Evolutionary conservation across 2,888 invertebrate genomes (phyloP), one percentile per base, ranked within the genome.

Genomic region (Unio pictorum): DNA sequence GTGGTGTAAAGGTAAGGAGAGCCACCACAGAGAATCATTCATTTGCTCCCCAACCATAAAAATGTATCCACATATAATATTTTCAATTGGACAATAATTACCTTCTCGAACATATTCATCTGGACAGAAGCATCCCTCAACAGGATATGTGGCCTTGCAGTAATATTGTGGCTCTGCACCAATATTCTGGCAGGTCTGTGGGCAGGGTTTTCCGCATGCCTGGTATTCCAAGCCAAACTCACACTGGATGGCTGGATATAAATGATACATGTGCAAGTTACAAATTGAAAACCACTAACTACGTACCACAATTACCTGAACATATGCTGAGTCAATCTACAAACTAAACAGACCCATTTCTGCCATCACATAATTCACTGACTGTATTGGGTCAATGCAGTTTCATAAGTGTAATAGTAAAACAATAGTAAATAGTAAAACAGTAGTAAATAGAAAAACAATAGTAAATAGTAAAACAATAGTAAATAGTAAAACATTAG

Each of bases 191-290:
- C 97, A 97, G 0, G 95, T 96, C 3, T 92, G 91, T 0, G 95
- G 95, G 82, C 97, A 97, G 1, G 95, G 92, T 0, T 95, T 92
- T 26, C 96, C 92, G 86, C 96, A 96, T 0, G 95, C 92, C 70
- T 93, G 93, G 90, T 97, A 97, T 71, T 92, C 92, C 0, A 94
- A 93, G 78, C 95, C 95, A 79, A 94, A 93, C 87, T 96, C 95
- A 83, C 97, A 97, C 90, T 96, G 96, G 91, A 96, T 94, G 0
- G 96, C 95, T 95, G 87, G 45, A 78, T 78, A 11, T 55, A 55
- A 23, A 34, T 8, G 23, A 59, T 26, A 45, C 28, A 23, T 15
- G 54, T 59, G 20, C 30, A 4, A 23, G 20, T 17, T 30, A 20
- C 7, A 34, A 34, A 34, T 7, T 34, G 34, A 34, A 34, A 7